These are phyloP conservation scores for Urophycis tenuis DNA, from an alignment of 2,797 vertebrate genomes.

Conservation along the genomic window DNA sequence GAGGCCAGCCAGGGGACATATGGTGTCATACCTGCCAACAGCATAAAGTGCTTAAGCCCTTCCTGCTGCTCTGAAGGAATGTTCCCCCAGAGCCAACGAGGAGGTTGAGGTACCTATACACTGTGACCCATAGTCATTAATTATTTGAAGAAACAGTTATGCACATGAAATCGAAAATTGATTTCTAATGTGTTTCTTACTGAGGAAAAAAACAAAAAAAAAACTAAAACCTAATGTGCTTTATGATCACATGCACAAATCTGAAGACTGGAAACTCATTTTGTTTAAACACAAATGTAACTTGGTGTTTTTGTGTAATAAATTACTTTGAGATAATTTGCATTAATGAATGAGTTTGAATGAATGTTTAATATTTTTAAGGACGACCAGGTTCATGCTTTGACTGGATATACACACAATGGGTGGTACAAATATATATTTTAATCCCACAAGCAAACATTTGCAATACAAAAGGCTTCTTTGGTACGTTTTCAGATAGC, in stretches of 20 bases:
- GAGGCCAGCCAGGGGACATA: slow-evolving; percentile 52
- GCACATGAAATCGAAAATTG: slow-evolving; percentile 55
- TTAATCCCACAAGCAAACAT: slow-evolving; percentile 20
- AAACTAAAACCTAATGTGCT: slow-evolving; percentile 40
- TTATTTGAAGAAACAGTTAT: slow-evolving; percentile 54
- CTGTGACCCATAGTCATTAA: slow-evolving; percentile 59
- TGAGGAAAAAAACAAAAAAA: slow-evolving; percentile 14
- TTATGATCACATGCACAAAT: slow-evolving; percentile 52
- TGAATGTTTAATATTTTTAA: background rate
- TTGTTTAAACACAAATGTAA: slow-evolving; percentile 68
- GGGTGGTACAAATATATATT: background rate
- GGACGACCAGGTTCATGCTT: background rate
- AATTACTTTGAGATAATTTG: slow-evolving; percentile 65
- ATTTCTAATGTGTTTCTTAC: slow-evolving; percentile 62
- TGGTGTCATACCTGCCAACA: slow-evolving; percentile 56
- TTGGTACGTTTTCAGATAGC: background rate
- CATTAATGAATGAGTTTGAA: slow-evolving; percentile 6
- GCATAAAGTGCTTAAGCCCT: slow-evolving; percentile 63
- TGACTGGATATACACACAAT: background rate
- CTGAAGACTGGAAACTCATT: slow-evolving; percentile 68
- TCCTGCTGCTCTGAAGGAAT: slow-evolving; percentile 60
- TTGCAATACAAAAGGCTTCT: background rate
- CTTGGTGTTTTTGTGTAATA: slow-evolving; percentile 77
- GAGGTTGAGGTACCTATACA: slow-evolving; percentile 61
- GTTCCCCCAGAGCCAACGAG: slow-evolving; percentile 60